phyloP scores from a whole-genome alignment of 2,888 invertebrate species.

The Acronicta aceris region DNA sequence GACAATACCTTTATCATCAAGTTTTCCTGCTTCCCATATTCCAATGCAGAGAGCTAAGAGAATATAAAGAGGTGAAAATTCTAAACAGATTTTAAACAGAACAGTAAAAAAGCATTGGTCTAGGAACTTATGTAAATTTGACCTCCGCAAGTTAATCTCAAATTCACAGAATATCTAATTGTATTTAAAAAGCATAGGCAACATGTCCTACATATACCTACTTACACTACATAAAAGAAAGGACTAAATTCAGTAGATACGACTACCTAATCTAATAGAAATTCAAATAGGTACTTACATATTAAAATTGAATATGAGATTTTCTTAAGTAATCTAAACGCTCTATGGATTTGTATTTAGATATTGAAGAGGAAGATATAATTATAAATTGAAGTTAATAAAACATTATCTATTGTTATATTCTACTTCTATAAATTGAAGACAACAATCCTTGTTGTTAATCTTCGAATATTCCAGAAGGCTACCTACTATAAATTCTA shows the following conservation, averaged over 20 bases:
- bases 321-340: background rate
- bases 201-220: background rate
- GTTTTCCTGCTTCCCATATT: too few species aligned
- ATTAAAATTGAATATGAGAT: background rate
- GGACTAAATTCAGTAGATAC: background rate
- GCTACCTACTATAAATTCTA: too few species aligned
- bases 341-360: too few species aligned
- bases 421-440: too few species aligned
- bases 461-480: too few species aligned
- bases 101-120: slow-evolving; percentile 5
- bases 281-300: too few species aligned
- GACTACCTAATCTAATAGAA: background rate
- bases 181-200: slow-evolving; percentile 5
- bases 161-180: slow-evolving; percentile 22
- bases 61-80: background rate
- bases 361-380: too few species aligned
- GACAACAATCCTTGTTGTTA: too few species aligned
- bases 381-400: too few species aligned
- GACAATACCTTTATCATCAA: too few species aligned
- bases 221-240: background rate
- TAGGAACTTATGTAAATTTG: slow-evolving; percentile 19
- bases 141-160: slow-evolving; percentile 21
- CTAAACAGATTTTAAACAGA: background rate
- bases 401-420: too few species aligned
- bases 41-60: background rate